Evolutionary conservation across 1,140 invertebrate species (phyloP).

Genomic region (Latrodectus geometricus): DNA sequence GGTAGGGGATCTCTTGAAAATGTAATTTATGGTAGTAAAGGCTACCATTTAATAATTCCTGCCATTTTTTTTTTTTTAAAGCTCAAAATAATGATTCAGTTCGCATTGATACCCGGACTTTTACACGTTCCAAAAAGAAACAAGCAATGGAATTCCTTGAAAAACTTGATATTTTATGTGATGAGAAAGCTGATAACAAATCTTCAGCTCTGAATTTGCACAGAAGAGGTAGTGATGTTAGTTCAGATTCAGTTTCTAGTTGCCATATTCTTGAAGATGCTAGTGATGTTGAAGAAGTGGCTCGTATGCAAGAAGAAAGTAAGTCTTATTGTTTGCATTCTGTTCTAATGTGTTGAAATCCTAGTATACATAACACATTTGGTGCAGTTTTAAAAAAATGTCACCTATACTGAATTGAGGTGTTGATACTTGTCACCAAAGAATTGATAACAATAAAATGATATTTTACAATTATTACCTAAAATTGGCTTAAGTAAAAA

Average conservation of each 20-base stretch:
- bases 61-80: no score
- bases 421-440: no score
- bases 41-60: no score
- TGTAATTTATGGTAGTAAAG: no score
- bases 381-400: neutral
- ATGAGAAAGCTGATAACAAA: slow-evolving; percentile 11
- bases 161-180: slow-evolving; percentile 20
- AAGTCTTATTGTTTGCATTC: neutral
- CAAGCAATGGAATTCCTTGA: slow-evolving; percentile 47
- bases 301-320: slow-evolving; percentile 67
- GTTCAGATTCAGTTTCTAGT: slow-evolving; percentile 62
- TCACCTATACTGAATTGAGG: no score
- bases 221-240: slow-evolving; percentile 63
- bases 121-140: slow-evolving; percentile 68
- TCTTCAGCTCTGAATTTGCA: neutral
- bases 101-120: slow-evolving; percentile 65
- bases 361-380: neutral
- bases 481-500: no score
- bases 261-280: slow-evolving; percentile 65
- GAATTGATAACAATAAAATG: no score
- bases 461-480: no score
- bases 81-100: neutral
- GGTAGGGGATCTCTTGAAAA: no score
- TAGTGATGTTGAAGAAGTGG: slow-evolving; percentile 66
- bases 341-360: neutral